Base-by-base conservation (phyloP, 1,140 invertebrate species). In the Drosophila sucinea region DNA sequence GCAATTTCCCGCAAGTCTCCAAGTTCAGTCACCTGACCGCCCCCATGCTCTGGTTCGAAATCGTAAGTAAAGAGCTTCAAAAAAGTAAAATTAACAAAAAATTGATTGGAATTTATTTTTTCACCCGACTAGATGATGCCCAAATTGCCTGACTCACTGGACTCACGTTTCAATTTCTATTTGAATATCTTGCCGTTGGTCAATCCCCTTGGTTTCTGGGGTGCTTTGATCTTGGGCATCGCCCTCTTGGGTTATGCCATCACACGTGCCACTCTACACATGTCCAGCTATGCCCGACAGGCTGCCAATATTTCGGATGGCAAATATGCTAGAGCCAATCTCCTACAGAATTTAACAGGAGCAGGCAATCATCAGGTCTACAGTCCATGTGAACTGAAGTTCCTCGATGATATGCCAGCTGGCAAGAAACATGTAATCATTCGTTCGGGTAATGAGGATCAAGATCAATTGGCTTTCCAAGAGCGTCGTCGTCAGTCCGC, bases 21-120 rank as follows among this genome's bases (percentile, higher is more conserved):
- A 92, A 89, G 75, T 97, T 97, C 73, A 93, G 94, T 17, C 92
- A 96, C 79, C 92, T 96, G 71, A 94, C 95, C 0, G 81, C 96
- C 1, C 96, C 96, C 0, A 91, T 97, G 75, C 92, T 97, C 1
- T 97, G 96, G 96, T 96, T 96, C 73, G 96, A 97, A 94, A 96
- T 96, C 82, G 96, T 97, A 94, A 95, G 96, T 95, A 51, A 27
- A 75, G 17, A 17, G 17, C 17, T 17, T 17, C 35, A 2, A 41
- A 8, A 27, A 44, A 40, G 1, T 11, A 35, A 1, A 10, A 54
- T 8, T 47, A 2, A 63, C 23, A 25, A 0, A 4, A 8, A n/a
- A 3, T 47, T 51, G 8, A 17, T 11, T 62, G 17, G 8, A 27
- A 51, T 40, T 27, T 10, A 30, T 54, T 63, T 32, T 60, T 0